Evolutionary conservation across 2,888 invertebrate species (phyloP).

Genomic region (Tetragonisca angustula): DNA sequence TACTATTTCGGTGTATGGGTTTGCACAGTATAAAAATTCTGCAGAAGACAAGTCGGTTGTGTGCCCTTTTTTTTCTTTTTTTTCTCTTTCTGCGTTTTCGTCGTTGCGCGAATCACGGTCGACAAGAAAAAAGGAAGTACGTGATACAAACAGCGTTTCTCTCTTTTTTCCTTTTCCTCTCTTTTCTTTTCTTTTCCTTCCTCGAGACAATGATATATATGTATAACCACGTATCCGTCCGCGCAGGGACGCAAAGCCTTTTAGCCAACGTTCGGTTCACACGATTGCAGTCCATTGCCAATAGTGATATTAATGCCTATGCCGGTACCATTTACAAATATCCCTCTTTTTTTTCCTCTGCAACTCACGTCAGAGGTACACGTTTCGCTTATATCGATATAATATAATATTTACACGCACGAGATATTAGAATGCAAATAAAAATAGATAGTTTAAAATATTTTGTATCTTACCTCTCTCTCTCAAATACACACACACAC

Average conservation of each 20-base stretch:
- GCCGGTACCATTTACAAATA: constrained; percentile 50
- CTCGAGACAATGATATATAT: constrained; percentile 30
- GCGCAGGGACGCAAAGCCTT: constrained; percentile 45
- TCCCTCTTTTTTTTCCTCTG: constrained; percentile 34
- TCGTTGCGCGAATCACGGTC: constrained; percentile 33
- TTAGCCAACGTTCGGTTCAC: constrained; percentile 46
- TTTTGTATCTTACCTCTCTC: constrained; percentile 44
- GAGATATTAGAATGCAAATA: constrained; percentile 77
- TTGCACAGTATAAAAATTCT: constrained; percentile 37
- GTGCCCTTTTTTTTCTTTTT: neutral
- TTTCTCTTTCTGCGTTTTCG: constrained; percentile 6
- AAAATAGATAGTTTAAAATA: constrained; percentile 81
- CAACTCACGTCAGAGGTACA: constrained; percentile 51
- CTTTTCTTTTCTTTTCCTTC: neutral
- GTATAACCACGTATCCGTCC: constrained; percentile 38
- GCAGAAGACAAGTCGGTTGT: constrained; percentile 31
- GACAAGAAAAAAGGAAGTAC: constrained; percentile 47
- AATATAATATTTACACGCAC: constrained; percentile 64
- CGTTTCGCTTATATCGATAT: constrained; percentile 45
- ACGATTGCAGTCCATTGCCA: constrained; percentile 54
- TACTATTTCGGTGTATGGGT: constrained; percentile 3
- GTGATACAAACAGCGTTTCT: constrained; percentile 28
- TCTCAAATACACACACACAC: neutral
- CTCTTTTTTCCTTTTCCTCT: neutral
- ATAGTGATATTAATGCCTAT: constrained; percentile 61